Percentiles rank a stretch among this genome's conserved stretches.
These are phyloP conservation scores for Acrossocheilus fasciatus DNA, from an alignment of 2,797 vertebrate genomes.

Conservation along the genomic window DNA sequence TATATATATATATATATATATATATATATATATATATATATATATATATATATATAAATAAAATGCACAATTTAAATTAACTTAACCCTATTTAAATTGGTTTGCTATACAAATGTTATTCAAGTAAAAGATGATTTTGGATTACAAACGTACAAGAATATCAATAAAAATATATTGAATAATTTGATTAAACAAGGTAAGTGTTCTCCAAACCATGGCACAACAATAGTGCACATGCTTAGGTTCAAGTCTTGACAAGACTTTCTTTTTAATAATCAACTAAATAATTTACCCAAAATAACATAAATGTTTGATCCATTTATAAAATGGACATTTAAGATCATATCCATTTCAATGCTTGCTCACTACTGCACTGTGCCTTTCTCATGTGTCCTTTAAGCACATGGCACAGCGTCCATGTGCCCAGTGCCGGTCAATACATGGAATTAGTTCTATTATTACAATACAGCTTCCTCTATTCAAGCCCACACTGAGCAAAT, in stretches of 20 bases:
- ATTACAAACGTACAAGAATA: neutral
- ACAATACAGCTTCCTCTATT: neutral
- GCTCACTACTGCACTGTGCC: neutral
- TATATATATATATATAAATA: neutral
- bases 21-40: no score
- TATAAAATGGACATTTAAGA: neutral
- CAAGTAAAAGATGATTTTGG: neutral
- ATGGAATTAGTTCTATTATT: conserved; percentile 2
- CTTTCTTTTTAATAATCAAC: neutral
- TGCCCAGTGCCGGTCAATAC: conserved; percentile 14
- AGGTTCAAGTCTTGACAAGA: neutral
- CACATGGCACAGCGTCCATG: neutral
- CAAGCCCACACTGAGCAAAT: conserved; percentile 17
- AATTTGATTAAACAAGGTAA: neutral
- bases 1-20: no score
- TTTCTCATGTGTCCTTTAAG: conserved; percentile 13
- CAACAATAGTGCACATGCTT: neutral
- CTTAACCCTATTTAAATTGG: neutral
- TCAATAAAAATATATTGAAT: neutral
- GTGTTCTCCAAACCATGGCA: neutral
- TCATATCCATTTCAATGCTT: conserved; percentile 13
- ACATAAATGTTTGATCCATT: conserved; percentile 22
- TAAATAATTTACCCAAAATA: neutral
- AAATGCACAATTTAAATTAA: neutral
- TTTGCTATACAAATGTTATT: neutral